Evolutionary conservation across 2,888 invertebrate genomes (phyloP).

Genomic region (Rotaria magnacalcarata): DNA sequence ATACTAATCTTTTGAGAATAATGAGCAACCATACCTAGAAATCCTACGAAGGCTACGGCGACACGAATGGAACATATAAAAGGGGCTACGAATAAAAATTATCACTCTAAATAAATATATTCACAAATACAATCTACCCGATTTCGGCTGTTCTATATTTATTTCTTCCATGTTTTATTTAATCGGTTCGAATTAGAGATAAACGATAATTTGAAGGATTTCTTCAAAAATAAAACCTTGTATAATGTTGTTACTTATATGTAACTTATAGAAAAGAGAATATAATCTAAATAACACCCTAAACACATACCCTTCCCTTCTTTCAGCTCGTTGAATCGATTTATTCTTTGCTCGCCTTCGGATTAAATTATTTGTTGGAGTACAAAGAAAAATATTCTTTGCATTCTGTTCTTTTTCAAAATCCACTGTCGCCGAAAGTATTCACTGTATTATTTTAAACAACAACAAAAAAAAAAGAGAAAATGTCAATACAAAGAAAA

Average conservation of each 20-base stretch:
- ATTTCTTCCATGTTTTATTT: neutral
- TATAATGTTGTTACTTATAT: neutral
- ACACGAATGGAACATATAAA: neutral
- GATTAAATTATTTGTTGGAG: no score
- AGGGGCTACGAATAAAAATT: neutral
- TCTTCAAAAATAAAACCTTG: neutral
- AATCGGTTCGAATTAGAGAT: neutral
- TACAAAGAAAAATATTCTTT: neutral
- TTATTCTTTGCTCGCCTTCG: neutral
- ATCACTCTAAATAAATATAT: neutral
- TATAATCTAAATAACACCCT: neutral
- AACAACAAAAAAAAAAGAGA: neutral
- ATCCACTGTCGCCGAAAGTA: neutral
- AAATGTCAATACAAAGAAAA: neutral
- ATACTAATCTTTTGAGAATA: slow-evolving; percentile 44
- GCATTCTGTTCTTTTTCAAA: neutral
- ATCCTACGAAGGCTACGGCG: neutral
- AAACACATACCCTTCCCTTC: neutral
- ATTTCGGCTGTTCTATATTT: neutral
- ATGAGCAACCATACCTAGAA: slow-evolving; percentile 20
- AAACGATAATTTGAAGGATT: no score
- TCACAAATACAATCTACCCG: neutral
- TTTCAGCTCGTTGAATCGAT: neutral
- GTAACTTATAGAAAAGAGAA: neutral
- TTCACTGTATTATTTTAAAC: neutral